Base-by-base conservation (phyloP, 2,113 vertebrate species). In the Ceratotherium simum region DNA sequence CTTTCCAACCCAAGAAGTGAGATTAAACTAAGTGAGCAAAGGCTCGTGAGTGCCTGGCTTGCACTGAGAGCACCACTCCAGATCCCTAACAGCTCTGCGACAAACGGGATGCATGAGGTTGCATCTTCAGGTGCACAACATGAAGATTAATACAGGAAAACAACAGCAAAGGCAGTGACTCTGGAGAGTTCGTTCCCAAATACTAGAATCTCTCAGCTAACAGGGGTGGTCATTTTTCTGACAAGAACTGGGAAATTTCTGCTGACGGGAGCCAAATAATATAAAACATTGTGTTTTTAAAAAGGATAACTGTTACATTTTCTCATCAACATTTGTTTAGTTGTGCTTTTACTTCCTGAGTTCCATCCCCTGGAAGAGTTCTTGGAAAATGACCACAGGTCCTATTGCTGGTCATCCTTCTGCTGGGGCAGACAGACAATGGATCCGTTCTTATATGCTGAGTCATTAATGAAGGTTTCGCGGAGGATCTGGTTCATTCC, bases 331-430 rank as follows among this genome's bases (percentile, higher is more conserved):
- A 51, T 72, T 91, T 85, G 67, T 60, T 95, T 75, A 70, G 60
- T 42, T 82, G 88, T 90, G 27, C 56, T 72, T 97, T 93, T 62
- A 90, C 36, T 84, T 88, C 48, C 46, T 48, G 29, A 97, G 78
- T 85, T 86, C 25, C 51, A 62, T 36, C 23, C 65, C 58, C 36
- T 73, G 42, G 62, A 69, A 51, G 39, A 86, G 16, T 73, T 92
- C 79, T 65, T 85, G 18, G 73, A 87, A 96, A 95, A 95, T 27
- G 51, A 39, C 81, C 39, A 25, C 20, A 27, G 27, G 14, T 31
- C 42, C 33, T 67, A 7, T 64, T 76, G 33, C 70, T 56, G 62
- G 73, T 36, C 90, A 84, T 60, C 33, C 56, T 31, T n/a, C 56
- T 16, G 8, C 25, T 73, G n/a, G 60, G 39, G 10, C 27, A 42